Evolutionary conservation across 2,797 vertebrate genomes (phyloP).

Genomic region (Clangula hyemalis): DNA sequence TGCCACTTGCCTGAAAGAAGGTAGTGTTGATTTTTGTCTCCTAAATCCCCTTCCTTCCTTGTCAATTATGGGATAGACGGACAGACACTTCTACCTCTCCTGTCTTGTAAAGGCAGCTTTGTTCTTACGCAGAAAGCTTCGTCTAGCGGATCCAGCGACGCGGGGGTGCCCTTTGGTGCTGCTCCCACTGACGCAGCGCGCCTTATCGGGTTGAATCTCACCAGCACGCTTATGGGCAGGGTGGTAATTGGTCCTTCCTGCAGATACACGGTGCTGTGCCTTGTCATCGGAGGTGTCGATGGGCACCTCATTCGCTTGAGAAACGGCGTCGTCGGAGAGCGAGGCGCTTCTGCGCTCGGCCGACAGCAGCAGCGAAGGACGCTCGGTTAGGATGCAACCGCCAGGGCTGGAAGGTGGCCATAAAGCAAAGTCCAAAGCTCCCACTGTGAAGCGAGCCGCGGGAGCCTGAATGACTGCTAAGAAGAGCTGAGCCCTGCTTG

Average conservation of each 20-base stretch:
- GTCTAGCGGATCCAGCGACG: neutral
- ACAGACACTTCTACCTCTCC: neutral
- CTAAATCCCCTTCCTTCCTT: neutral
- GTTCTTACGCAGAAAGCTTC: neutral
- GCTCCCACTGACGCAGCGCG: neutral
- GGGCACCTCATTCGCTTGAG: neutral
- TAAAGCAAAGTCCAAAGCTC: neutral
- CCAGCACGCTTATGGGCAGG: neutral
- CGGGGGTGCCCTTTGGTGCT: rapidly evolving
- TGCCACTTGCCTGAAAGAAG: neutral
- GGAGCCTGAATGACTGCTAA: neutral
- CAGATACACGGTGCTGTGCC: neutral
- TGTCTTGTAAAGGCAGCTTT: neutral
- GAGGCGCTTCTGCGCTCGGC: rapidly evolving
- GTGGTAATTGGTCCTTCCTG: neutral
- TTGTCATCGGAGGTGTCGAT: neutral
- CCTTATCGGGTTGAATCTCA: neutral
- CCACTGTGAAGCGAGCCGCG: neutral
- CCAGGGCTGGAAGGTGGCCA: neutral
- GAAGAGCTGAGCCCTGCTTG: neutral
- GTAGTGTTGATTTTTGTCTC: neutral
- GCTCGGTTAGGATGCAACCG: neutral
- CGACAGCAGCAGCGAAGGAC: neutral
- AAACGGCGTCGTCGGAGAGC: neutral
- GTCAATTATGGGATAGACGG: neutral